phyloP scores from a whole-genome alignment of 2,888 invertebrate species.

The Onthophagus sagittarius region DNA sequence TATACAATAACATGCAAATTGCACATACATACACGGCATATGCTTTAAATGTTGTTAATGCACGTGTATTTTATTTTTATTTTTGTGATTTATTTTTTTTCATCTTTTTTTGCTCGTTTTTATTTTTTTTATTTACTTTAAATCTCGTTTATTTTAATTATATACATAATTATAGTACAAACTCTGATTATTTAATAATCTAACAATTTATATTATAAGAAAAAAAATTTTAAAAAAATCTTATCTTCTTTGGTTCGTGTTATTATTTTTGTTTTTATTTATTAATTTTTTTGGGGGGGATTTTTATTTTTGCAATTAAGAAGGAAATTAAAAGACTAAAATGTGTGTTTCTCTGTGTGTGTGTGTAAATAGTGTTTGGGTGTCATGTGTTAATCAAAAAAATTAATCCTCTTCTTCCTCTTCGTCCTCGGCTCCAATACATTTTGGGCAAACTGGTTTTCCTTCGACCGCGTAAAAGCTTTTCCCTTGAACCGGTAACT shows the following conservation, averaged over 20 bases:
- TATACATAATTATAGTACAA: constrained; percentile 44
- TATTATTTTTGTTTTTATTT: constrained; percentile 1
- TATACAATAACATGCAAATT: not conserved
- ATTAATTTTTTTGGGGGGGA: constrained; percentile 1
- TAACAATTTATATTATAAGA: constrained; percentile 44
- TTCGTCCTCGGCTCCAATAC: constrained; percentile 88
- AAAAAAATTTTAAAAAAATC: constrained; percentile 10
- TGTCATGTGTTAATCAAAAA: constrained; percentile 24
- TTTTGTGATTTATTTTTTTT: constrained; percentile 34
- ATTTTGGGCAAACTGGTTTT: constrained; percentile 91
- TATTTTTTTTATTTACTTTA: constrained; percentile 44
- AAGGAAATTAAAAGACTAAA: not conserved
- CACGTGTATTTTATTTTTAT: constrained; percentile 30
- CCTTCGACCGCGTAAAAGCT: constrained; percentile 97
- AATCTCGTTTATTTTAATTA: constrained; percentile 45
- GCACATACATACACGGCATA: constrained; percentile 6
- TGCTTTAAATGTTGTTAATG: constrained; percentile 6
- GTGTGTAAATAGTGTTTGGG: constrained; percentile 18
- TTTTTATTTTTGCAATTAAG: constrained; percentile 8
- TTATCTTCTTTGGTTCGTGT: not conserved
- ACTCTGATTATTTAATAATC: constrained; percentile 27
- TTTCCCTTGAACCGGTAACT: constrained; percentile 86
- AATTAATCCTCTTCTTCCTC: constrained; percentile 55
- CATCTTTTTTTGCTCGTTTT: constrained; percentile 45
- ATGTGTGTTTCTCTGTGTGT: constrained; percentile 23